A percentile compares a stretch with the other conserved stretches of the same genome.
These are phyloP conservation scores for Drosophila recens DNA, from an alignment of 2,888 invertebrate species.

Conservation along the genomic window DNA sequence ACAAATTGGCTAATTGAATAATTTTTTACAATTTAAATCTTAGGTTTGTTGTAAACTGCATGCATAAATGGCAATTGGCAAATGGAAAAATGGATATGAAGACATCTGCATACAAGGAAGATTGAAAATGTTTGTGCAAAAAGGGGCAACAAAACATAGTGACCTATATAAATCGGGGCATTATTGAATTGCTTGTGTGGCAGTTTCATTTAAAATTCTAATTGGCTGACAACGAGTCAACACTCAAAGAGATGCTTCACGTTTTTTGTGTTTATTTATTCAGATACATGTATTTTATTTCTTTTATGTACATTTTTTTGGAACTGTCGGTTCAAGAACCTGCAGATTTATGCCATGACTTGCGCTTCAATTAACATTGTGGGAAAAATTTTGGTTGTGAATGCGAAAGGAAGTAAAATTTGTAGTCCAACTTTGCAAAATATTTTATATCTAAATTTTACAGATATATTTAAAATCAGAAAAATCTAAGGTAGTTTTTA, in stretches of 20 bases:
- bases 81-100: slow-evolving; percentile 3
- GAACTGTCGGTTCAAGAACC: slow-evolving; percentile 57
- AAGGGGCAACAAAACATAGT: slow-evolving; percentile 47
- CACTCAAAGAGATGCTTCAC: slow-evolving; percentile 14
- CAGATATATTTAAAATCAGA: background rate
- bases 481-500: too few relatives aligned
- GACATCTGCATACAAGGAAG: slow-evolving; percentile 41
- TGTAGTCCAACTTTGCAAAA: background rate
- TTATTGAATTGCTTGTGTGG: slow-evolving; percentile 24
- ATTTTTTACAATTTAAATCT: background rate
- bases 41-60: slow-evolving; percentile 22
- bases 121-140: slow-evolving; percentile 33
- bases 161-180: slow-evolving; percentile 57
- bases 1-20: background rate
- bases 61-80: slow-evolving; percentile 45
- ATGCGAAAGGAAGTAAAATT: slow-evolving; percentile 26
- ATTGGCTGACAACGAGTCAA: slow-evolving; percentile 31
- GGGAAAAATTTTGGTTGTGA: slow-evolving; percentile 39
- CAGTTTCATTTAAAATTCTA: slow-evolving; percentile 65
- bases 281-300: slow-evolving; percentile 3
- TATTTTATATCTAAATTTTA: background rate
- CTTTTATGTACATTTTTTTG: background rate
- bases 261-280: slow-evolving; percentile 4
- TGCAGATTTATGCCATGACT: slow-evolving; percentile 40
- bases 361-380: slow-evolving; percentile 51